A percentile compares a stretch with the other conserved stretches of the same genome.
phyloP scores from a whole-genome alignment of 2,797 vertebrate genomes.

The Molossus alvarezi region DNA sequence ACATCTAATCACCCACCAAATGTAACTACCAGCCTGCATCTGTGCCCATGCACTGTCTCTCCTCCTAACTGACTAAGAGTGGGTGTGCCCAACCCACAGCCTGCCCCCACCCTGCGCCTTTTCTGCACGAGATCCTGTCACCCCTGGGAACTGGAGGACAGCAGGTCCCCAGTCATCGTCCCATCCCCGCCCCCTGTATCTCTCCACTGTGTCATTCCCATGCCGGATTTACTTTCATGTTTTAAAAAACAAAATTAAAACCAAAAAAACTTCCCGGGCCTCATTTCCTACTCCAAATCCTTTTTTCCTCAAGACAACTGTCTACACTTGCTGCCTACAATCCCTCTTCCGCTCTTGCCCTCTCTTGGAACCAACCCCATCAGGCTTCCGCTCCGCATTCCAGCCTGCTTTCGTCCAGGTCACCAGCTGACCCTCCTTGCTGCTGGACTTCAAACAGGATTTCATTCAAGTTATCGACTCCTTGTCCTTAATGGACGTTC shows the following conservation, averaged over 20 bases:
- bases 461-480: neutral
- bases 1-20: neutral
- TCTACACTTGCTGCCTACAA: neutral
- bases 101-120: neutral
- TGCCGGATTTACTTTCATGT: neutral
- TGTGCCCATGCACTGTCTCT: neutral
- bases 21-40: neutral
- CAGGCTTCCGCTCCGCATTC: neutral
- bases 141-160: too few relatives aligned
- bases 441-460: conserved; percentile 24
- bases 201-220: neutral
- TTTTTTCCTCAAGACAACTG: neutral
- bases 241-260: neutral
- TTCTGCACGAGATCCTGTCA: neutral
- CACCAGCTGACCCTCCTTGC: too few relatives aligned
- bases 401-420: neutral
- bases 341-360: neutral
- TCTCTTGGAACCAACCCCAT: neutral
- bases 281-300: neutral
- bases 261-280: neutral
- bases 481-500: neutral
- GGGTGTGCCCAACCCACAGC: neutral
- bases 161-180: too few relatives aligned
- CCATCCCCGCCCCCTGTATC: fast-evolving
- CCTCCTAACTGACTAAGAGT: neutral